Evolutionary conservation across 1,140 invertebrate genomes (phyloP).

Genomic region (Hylaeus volcanicus): DNA sequence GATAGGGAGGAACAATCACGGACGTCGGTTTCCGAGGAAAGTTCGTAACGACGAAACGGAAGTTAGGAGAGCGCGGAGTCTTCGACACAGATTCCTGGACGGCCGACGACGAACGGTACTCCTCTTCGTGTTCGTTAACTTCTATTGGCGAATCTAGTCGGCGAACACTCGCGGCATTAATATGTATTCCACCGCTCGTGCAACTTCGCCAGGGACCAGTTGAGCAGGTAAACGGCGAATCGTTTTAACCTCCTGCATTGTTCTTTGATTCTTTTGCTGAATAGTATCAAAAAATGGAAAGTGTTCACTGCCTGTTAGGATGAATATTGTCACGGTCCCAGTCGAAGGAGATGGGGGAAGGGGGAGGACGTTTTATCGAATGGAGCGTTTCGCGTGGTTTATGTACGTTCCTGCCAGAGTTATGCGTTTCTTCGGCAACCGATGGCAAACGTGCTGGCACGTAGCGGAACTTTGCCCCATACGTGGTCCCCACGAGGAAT

Average conservation of each 20-base stretch:
- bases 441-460: slow-evolving; percentile 55
- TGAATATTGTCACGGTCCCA: not conserved
- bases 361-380: slow-evolving; percentile 19
- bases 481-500: slow-evolving; percentile 36
- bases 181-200: slow-evolving; percentile 50
- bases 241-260: slow-evolving; percentile 31
- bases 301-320: not conserved
- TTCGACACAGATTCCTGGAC: slow-evolving; percentile 43
- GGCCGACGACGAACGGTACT: slow-evolving; percentile 51
- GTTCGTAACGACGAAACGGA: slow-evolving; percentile 46
- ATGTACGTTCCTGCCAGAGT: slow-evolving; percentile 27
- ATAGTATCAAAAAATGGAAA: not conserved
- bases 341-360: too few relatives aligned
- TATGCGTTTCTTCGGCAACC: slow-evolving; percentile 52
- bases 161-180: slow-evolving; percentile 50
- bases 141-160: slow-evolving; percentile 56
- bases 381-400: slow-evolving; percentile 34
- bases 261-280: not conserved
- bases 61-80: slow-evolving; percentile 47
- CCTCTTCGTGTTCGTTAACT: slow-evolving; percentile 44
- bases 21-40: slow-evolving; percentile 33
- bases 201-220: not conserved
- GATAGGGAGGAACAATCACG: not conserved
- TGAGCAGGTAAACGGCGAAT: slow-evolving; percentile 9
- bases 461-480: slow-evolving; percentile 67